These are phyloP conservation scores for Montipora efflorescens DNA, from an alignment of 64 coral and sea anemone species.

Conservation along the genomic window DNA sequence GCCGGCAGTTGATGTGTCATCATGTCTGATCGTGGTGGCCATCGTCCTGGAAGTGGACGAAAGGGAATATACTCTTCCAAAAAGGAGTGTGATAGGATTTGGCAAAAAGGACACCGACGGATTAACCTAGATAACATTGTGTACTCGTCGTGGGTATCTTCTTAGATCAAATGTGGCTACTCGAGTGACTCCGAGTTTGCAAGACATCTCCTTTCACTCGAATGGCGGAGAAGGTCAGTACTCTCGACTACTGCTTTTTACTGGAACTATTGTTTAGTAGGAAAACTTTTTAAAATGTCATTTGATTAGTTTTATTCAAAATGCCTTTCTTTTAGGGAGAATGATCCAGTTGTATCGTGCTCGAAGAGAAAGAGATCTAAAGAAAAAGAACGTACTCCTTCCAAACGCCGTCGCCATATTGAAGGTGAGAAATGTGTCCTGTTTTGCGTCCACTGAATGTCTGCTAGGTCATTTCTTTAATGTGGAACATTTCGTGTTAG, in stretches of 20 bases:
- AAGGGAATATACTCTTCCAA: slow-evolving; percentile 16
- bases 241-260: background rate
- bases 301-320: background rate
- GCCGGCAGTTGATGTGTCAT: slow-evolving; percentile 9
- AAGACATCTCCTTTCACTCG: slow-evolving; percentile 52
- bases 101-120: slow-evolving; percentile 27
- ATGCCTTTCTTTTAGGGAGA: slow-evolving; percentile 15
- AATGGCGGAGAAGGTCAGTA: slow-evolving; percentile 43
- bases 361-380: slow-evolving; percentile 4
- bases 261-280: background rate
- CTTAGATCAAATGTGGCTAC: slow-evolving; percentile 40
- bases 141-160: slow-evolving; percentile 28
- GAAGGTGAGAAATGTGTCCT: slow-evolving; percentile 19
- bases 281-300: background rate
- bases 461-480: background rate
- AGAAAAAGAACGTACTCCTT: slow-evolving; percentile 20
- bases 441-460: background rate
- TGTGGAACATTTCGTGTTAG: background rate
- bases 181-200: slow-evolving; percentile 39
- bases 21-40: slow-evolving; percentile 45
- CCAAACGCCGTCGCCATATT: background rate
- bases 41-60: slow-evolving; percentile 36
- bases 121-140: slow-evolving; percentile 28
- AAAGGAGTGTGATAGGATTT: slow-evolving; percentile 3
- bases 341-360: slow-evolving; percentile 18